These are phyloP conservation scores for Tenualosa thibaudeaui DNA, from an alignment of 2,797 vertebrate genomes.

Conservation along the genomic window DNA sequence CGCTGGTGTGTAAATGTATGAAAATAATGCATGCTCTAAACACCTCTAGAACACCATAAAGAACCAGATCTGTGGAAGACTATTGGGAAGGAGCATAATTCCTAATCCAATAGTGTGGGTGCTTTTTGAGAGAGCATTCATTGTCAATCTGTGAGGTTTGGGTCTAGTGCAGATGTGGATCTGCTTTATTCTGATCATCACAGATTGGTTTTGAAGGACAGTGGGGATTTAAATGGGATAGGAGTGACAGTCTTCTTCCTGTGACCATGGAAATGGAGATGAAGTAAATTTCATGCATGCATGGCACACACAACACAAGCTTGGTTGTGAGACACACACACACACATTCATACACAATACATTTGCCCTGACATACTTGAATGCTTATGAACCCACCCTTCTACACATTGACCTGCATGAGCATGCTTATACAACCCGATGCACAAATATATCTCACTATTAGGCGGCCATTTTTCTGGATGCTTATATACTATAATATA, in stretches of 20 bases:
- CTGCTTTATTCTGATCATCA: not conserved
- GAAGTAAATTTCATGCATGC: slow-evolving; percentile 51
- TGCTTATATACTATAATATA: too few relatives aligned
- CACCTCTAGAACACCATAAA: too few relatives aligned
- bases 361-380: not conserved
- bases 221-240: not conserved
- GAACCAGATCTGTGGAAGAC: too few relatives aligned
- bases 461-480: not conserved
- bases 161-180: not conserved
- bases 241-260: not conserved
- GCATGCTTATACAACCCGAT: not conserved
- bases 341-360: slow-evolving; percentile 5
- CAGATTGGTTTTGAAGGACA: not conserved
- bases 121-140: not conserved
- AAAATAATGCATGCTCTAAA: too few relatives aligned
- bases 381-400: not conserved
- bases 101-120: not conserved
- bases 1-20: too few relatives aligned
- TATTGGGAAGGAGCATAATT: too few relatives aligned
- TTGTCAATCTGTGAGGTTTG: not conserved
- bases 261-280: slow-evolving; percentile 68
- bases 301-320: slow-evolving; percentile 46
- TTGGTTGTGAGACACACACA: not conserved
- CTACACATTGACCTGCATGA: not conserved
- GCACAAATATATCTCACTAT: not conserved